Evolutionary conservation across 1,140 invertebrate species (phyloP).

Genomic region (Aphidius ervi): DNA sequence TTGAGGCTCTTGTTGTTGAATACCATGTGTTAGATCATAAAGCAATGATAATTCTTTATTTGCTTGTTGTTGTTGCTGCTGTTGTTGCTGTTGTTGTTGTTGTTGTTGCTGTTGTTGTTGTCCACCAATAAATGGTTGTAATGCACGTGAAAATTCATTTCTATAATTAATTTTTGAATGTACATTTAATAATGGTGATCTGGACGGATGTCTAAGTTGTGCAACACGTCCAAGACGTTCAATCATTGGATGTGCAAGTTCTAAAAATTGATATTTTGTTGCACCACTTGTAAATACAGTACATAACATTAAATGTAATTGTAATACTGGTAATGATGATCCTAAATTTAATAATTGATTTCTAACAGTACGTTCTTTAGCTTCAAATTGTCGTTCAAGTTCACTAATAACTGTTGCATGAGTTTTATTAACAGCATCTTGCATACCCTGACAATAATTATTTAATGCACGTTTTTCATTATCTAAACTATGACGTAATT

Average conservation of each 20-base stretch:
- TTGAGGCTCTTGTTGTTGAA: slow-evolving; percentile 35
- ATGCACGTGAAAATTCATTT: slow-evolving; percentile 59
- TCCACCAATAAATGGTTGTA: slow-evolving; percentile 61
- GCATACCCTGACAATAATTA: slow-evolving; percentile 64
- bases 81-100: slow-evolving; percentile 6
- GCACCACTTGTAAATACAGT: slow-evolving; percentile 64
- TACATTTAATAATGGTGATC: slow-evolving; percentile 48
- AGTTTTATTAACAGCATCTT: slow-evolving; percentile 64
- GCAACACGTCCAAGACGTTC: slow-evolving; percentile 62
- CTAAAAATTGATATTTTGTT: slow-evolving; percentile 69
- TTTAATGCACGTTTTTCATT: slow-evolving; percentile 64
- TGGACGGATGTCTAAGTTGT: slow-evolving; percentile 63
- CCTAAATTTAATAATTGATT: slow-evolving; percentile 58
- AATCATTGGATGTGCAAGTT: slow-evolving; percentile 64
- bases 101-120: slow-evolving; percentile 23
- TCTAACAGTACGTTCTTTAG: slow-evolving; percentile 62
- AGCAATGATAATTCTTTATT: slow-evolving; percentile 19
- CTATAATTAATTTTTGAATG: slow-evolving; percentile 61
- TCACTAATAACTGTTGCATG: slow-evolving; percentile 62
- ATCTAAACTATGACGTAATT: slow-evolving; percentile 63
- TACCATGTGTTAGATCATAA: slow-evolving; percentile 39
- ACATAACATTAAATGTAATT: slow-evolving; percentile 64
- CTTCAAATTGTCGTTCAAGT: slow-evolving; percentile 65
- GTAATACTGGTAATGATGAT: slow-evolving; percentile 62
- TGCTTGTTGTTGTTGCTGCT: slow-evolving; percentile 30